Evolutionary conservation across 2,797 vertebrate species (phyloP).

Genomic region (Enteromius anoplus): DNA sequence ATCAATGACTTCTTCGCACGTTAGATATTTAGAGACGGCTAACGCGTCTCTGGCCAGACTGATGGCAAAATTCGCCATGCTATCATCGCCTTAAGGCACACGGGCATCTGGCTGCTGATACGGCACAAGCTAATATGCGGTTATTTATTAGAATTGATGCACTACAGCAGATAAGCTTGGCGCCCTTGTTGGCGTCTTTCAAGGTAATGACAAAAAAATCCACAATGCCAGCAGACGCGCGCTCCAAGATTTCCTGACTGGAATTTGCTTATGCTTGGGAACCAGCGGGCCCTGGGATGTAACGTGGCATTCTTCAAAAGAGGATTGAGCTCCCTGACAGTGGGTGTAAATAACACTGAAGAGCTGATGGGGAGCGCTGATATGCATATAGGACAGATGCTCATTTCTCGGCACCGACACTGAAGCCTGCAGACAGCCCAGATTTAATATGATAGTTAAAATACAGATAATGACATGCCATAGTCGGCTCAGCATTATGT

Average conservation of each 20-base stretch:
- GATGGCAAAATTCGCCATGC: conserved; percentile 56
- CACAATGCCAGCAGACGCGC: conserved; percentile 57
- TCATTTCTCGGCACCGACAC: conserved; percentile 51
- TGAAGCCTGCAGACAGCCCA: conserved; percentile 43
- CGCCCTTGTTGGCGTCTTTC: conserved; percentile 74
- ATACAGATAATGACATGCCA: conserved; percentile 53
- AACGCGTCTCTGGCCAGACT: conserved; percentile 56
- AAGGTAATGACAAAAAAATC: conserved; percentile 73
- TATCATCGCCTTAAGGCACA: conserved; percentile 67
- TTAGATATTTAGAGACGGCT: conserved; percentile 56
- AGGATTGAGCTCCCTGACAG: conserved; percentile 57
- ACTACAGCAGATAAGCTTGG: conserved; percentile 70
- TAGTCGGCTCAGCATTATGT: conserved; percentile 19
- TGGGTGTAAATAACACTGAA: conserved; percentile 56
- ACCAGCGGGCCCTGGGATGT: conserved; percentile 55
- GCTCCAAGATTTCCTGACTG: conserved; percentile 56
- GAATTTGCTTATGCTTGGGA: conserved; percentile 39
- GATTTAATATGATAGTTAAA: conserved; percentile 57
- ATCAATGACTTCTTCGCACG: conserved; percentile 47
- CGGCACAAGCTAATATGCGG: conserved; percentile 68
- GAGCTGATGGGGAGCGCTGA: conserved; percentile 47
- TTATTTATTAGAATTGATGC: conserved; percentile 76
- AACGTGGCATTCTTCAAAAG: conserved; percentile 55
- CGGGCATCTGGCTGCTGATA: conserved; percentile 66
- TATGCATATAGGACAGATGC: conserved; percentile 56